Conservation (phyloP, 2,888 invertebrate species). For the Copidosoma aretas region DNA sequence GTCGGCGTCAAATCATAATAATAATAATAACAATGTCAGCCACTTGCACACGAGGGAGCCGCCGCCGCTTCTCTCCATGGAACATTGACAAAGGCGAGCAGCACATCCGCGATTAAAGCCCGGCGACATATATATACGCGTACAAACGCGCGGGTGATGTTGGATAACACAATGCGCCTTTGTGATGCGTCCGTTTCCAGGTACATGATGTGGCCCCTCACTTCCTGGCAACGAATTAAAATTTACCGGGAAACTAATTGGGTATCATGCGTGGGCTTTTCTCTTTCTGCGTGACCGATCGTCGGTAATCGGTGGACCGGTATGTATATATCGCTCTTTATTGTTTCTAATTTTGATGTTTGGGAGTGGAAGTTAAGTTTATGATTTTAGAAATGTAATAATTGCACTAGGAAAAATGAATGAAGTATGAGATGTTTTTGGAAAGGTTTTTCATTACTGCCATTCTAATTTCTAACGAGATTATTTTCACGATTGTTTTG, state of each 20-base stretch:
- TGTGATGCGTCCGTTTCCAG: slow-evolving; percentile 50
- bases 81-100: slow-evolving; percentile 51
- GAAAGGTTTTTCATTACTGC: too few relatives aligned
- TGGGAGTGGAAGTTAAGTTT: too few relatives aligned
- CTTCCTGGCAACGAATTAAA: slow-evolving; percentile 50
- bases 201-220: slow-evolving; percentile 45
- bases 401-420: too few relatives aligned
- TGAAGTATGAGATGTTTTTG: too few relatives aligned
- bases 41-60: neutral
- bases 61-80: slow-evolving; percentile 32
- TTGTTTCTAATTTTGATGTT: slow-evolving; percentile 2
- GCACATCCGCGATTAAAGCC: slow-evolving; percentile 55
- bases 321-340: neutral
- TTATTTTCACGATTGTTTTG: too few relatives aligned
- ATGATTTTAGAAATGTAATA: too few relatives aligned
- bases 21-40: neutral
- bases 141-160: neutral
- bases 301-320: slow-evolving; percentile 1
- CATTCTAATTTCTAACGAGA: too few relatives aligned
- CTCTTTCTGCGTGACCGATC: slow-evolving; percentile 24
- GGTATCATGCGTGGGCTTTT: neutral
- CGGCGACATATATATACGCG: neutral
- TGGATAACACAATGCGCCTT: slow-evolving; percentile 49
- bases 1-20: too few relatives aligned
- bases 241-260: slow-evolving; percentile 23